These are phyloP conservation scores for Apodemus speciosus DNA, from an alignment of 2,113 vertebrate species.

Conservation along the genomic window DNA sequence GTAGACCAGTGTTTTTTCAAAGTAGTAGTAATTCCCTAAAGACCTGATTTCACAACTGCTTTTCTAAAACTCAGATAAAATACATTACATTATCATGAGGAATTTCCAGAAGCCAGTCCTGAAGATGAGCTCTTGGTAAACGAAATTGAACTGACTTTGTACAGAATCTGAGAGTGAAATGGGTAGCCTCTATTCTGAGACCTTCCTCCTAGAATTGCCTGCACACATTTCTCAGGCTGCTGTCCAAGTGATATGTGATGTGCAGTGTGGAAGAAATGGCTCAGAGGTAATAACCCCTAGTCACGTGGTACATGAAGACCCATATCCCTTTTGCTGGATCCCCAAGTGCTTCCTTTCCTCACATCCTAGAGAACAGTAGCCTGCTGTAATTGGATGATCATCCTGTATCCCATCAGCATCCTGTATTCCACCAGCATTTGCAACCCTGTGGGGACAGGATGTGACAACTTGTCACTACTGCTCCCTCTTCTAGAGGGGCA, in stretches of 20 bases:
- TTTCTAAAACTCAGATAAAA: background rate
- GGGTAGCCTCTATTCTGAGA: background rate
- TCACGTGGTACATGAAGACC: background rate
- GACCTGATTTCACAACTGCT: background rate
- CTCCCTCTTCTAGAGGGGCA: background rate
- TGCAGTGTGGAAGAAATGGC: background rate
- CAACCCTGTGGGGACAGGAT: background rate
- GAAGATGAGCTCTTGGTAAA: background rate
- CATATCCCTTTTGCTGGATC: background rate
- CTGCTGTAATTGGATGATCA: background rate
- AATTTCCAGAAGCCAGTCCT: background rate
- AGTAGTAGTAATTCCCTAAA: background rate
- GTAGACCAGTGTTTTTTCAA: background rate
- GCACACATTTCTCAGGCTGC: background rate
- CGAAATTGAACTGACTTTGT: background rate
- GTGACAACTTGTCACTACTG: background rate
- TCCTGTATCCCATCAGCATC: accelerated
- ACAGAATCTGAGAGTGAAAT: background rate
- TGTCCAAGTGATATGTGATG: slow-evolving; percentile 29
- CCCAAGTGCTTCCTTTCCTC: background rate
- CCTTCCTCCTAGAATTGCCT: background rate
- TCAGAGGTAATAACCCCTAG: slow-evolving; percentile 22
- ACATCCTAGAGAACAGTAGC: background rate
- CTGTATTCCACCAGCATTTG: accelerated
- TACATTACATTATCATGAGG: background rate